Conservation (phyloP, 2,888 invertebrate genomes). For the Scaptomyza cyrtandrae region DNA sequence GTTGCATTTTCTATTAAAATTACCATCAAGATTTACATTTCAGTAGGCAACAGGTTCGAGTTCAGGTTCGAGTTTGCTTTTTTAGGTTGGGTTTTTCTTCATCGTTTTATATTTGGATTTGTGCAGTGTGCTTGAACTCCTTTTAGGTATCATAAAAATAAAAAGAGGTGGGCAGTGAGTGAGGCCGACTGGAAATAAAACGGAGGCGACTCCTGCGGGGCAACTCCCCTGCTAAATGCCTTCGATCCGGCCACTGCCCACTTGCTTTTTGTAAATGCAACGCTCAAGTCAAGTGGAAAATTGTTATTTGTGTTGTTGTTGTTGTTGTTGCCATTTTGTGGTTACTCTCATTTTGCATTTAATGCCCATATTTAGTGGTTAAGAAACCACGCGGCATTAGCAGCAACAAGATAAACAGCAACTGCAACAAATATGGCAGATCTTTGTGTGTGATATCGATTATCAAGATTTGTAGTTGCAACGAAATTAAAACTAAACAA, state of each 20-base stretch:
- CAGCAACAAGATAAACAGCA: constrained; percentile 43
- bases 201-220: constrained; percentile 35
- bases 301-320: constrained; percentile 54
- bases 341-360: constrained; percentile 76
- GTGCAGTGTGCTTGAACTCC: constrained; percentile 41
- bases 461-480: constrained; percentile 10
- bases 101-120: not conserved
- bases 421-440: constrained; percentile 34
- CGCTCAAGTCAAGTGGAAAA: constrained; percentile 82
- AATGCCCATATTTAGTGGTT: constrained; percentile 76
- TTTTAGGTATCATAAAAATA: constrained; percentile 61
- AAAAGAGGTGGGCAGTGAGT: constrained; percentile 62
- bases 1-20: constrained; percentile 81
- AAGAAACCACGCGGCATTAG: constrained; percentile 54
- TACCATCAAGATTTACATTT: constrained; percentile 82
- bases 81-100: constrained; percentile 11
- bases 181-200: constrained; percentile 23
- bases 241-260: constrained; percentile 60
- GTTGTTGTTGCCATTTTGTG: constrained; percentile 47
- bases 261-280: constrained; percentile 54
- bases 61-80: constrained; percentile 24
- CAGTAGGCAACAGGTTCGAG: constrained; percentile 78
- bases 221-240: constrained; percentile 57
- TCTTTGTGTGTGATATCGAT: constrained; percentile 17
- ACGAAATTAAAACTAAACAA: not conserved